phyloP scores from a whole-genome alignment of 2,113 vertebrate species.

The Ranitomeya imitator region DNA sequence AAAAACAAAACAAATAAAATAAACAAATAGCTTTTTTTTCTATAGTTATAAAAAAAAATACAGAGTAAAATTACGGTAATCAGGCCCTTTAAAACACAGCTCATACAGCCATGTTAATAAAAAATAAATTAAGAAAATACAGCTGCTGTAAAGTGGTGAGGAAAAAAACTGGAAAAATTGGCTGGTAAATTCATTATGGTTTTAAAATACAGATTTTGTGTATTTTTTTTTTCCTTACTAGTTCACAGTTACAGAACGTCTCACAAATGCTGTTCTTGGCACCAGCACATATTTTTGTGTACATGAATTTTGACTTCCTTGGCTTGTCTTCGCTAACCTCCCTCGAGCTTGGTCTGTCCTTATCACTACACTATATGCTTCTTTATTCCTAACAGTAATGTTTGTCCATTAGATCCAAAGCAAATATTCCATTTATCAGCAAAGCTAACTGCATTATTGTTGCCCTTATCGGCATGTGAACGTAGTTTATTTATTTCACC shows the following conservation, averaged over 20 bases:
- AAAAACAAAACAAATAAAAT: too few relatives aligned
- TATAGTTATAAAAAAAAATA: too few relatives aligned
- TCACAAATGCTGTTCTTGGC: constrained; percentile 33
- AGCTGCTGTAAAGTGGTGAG: too few relatives aligned
- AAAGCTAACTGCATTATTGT: not conserved
- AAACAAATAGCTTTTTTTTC: too few relatives aligned
- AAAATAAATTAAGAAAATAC: too few relatives aligned
- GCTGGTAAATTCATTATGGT: not conserved
- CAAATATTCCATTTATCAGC: constrained; percentile 13
- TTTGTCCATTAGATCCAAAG: constrained; percentile 12
- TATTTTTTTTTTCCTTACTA: not conserved
- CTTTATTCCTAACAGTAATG: not conserved
- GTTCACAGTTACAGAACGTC: not conserved
- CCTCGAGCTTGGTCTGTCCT: not conserved
- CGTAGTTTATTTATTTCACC: not conserved
- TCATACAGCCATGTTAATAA: too few relatives aligned
- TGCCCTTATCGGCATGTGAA: not conserved
- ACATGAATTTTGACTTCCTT: not conserved
- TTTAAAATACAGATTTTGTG: not conserved
- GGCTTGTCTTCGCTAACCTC: not conserved
- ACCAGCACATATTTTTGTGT: not conserved
- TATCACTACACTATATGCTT: not conserved
- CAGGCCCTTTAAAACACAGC: too few relatives aligned
- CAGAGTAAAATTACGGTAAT: too few relatives aligned
- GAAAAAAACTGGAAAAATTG: too few relatives aligned